A percentile compares a stretch with the other conserved stretches of the same genome.
phyloP scores from a whole-genome alignment of 2,888 invertebrate genomes.

The Abscondita cerata region DNA sequence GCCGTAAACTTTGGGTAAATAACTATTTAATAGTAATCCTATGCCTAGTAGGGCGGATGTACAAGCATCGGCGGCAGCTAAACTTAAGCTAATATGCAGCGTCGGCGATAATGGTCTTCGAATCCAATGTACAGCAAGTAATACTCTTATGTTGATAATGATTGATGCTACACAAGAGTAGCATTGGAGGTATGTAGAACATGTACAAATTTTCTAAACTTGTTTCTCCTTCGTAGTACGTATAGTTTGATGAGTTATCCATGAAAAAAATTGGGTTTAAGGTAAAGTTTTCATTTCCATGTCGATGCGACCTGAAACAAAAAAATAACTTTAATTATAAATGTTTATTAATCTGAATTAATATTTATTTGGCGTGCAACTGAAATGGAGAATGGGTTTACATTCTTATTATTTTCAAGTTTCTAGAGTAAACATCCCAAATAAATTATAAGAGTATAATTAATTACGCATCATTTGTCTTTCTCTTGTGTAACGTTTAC shows the following conservation, averaged over 20 bases:
- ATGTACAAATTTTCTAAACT: slow-evolving; percentile 35
- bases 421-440: no score
- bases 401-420: no score
- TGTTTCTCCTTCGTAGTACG: slow-evolving; percentile 6
- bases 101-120: slow-evolving; percentile 65
- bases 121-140: slow-evolving; percentile 64
- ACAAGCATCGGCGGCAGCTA: slow-evolving; percentile 66
- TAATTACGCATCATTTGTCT: no score
- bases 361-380: no score
- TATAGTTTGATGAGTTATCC: slow-evolving; percentile 17
- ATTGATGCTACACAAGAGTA: slow-evolving; percentile 62
- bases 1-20: slow-evolving; percentile 56
- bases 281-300: slow-evolving; percentile 16
- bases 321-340: background rate
- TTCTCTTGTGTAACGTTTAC: no score
- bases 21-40: slow-evolving; percentile 63
- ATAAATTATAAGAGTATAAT: no score
- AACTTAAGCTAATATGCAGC: slow-evolving; percentile 65
- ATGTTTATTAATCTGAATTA: no score
- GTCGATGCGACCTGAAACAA: background rate
- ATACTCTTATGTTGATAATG: slow-evolving; percentile 63
- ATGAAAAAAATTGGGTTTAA: background rate
- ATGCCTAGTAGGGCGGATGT: slow-evolving; percentile 63
- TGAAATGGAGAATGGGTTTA: no score
- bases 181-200: slow-evolving; percentile 52